These are phyloP conservation scores for Trachops cirrhosus DNA, from an alignment of 2,797 vertebrate genomes.

Conservation along the genomic window DNA sequence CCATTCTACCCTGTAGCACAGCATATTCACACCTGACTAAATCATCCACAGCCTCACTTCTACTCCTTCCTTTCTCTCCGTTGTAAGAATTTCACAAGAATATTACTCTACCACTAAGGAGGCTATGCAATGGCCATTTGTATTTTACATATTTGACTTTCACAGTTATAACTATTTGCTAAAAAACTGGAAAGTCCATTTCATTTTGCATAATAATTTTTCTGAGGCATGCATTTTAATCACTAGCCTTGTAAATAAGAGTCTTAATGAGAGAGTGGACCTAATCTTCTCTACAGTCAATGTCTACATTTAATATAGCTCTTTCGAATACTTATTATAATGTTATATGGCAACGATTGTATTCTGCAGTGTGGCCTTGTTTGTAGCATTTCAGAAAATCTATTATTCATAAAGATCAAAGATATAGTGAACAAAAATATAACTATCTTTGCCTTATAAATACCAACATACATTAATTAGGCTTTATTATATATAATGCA, in stretches of 20 bases:
- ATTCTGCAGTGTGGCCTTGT: background rate
- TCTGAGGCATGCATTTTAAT: background rate
- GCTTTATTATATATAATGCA: background rate
- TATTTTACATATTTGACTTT: background rate
- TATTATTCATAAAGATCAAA: background rate
- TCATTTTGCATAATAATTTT: constrained; percentile 13
- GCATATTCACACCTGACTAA: background rate
- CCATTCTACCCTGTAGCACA: background rate
- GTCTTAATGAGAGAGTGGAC: background rate
- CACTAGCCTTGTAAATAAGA: background rate
- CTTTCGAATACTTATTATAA: background rate
- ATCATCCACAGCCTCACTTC: background rate
- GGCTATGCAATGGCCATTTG: background rate
- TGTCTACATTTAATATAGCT: background rate
- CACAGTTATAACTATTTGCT: background rate
- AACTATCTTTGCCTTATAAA: background rate
- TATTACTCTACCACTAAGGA: background rate
- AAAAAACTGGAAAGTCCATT: background rate
- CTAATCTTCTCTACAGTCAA: background rate
- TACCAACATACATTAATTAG: background rate
- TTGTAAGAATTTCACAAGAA: background rate
- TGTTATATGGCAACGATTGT: background rate
- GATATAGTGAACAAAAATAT: background rate
- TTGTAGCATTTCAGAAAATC: background rate
- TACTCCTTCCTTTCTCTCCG: background rate